These are phyloP conservation scores for Drosophila eugracilis DNA, from an alignment of 1,140 invertebrate species.

Conservation along the genomic window DNA sequence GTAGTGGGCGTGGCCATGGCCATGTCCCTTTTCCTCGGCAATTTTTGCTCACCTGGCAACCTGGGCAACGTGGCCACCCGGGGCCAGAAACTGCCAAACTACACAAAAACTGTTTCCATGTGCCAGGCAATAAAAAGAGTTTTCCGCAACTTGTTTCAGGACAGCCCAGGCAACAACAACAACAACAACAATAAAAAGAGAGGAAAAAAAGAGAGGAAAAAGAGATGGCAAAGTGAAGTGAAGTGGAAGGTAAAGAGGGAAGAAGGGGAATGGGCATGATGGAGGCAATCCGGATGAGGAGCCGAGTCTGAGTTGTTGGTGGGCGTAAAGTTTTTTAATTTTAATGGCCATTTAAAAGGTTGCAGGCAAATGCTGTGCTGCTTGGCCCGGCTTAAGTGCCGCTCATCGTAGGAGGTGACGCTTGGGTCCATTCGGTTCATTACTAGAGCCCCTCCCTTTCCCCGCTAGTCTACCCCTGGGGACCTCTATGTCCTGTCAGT, in stretches of 20 bases:
- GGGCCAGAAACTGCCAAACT: constrained; percentile 42
- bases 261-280: not conserved
- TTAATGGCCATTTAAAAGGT: constrained; percentile 73
- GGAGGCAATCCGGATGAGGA: constrained; percentile 9
- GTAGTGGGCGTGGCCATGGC: constrained; percentile 6
- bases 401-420: not conserved
- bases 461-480: not conserved
- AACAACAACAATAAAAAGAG: not conserved
- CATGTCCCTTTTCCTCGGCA: not conserved
- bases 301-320: constrained; percentile 15
- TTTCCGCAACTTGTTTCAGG: constrained; percentile 51
- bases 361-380: constrained; percentile 45
- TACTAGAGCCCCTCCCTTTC: constrained; percentile 11
- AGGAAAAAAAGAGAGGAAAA: not conserved
- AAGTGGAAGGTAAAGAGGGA: too few species aligned
- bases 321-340: constrained; percentile 71
- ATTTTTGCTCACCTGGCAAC: not conserved
- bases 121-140: constrained; percentile 65
- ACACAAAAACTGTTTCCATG: constrained; percentile 62
- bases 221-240: not conserved
- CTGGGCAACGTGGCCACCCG: constrained; percentile 5
- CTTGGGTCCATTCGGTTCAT: constrained; percentile 18
- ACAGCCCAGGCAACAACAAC: constrained; percentile 3
- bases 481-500: not conserved
- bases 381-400: constrained; percentile 32